Conservation (phyloP, 1,140 invertebrate genomes). For the Caenorhabditis inopinata region DNA sequence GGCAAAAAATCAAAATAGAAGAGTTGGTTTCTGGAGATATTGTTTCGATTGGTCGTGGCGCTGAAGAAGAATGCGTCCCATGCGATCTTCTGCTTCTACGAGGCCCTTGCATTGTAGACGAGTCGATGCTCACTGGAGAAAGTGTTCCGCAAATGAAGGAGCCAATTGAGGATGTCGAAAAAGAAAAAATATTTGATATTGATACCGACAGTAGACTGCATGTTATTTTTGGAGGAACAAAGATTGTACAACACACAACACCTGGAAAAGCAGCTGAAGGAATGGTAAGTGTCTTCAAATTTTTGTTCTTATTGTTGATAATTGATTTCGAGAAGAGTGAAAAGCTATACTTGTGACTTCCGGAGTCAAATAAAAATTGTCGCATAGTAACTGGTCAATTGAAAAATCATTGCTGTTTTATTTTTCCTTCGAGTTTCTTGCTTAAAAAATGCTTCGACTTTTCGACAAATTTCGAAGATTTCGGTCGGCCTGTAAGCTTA, state of each 20-base stretch:
- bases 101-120: constrained; percentile 92
- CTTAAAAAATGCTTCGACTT: too few species aligned
- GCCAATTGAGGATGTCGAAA: constrained; percentile 78
- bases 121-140: constrained; percentile 91
- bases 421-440: too few species aligned
- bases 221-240: constrained; percentile 93
- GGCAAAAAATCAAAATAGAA: constrained; percentile 82
- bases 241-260: constrained; percentile 89
- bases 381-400: too few species aligned
- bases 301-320: too few species aligned
- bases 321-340: too few species aligned
- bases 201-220: constrained; percentile 88
- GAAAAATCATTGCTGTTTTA: too few species aligned
- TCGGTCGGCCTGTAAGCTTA: too few species aligned
- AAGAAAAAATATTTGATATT: constrained; percentile 75
- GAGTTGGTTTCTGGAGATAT: constrained; percentile 93
- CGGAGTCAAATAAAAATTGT: too few species aligned
- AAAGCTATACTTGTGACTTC: too few species aligned
- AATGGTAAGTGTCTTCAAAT: constrained; percentile 42
- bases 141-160: constrained; percentile 99
- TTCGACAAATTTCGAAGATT: too few species aligned
- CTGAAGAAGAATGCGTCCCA: constrained; percentile 87
- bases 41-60: constrained; percentile 83
- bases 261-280: constrained; percentile 68
- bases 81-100: constrained; percentile 92